A percentile compares a stretch with the other conserved stretches of the same genome.
These are phyloP conservation scores for Seira ritae DNA, from an alignment of 2,888 invertebrate species.

Conservation along the genomic window DNA sequence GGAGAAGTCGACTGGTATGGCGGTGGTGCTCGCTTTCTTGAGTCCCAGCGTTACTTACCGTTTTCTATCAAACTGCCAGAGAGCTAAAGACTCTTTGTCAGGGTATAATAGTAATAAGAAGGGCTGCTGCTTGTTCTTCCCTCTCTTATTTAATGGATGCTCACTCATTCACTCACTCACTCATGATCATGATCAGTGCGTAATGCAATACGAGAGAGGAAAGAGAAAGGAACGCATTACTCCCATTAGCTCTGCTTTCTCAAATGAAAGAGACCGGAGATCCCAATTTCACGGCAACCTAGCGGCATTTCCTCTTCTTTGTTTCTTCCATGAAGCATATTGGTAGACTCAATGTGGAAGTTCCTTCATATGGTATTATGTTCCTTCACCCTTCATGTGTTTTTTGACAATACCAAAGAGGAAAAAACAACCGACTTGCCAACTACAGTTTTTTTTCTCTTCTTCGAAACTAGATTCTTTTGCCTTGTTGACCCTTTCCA, in stretches of 20 bases:
- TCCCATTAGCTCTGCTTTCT: constrained; percentile 7
- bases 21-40: too few relatives aligned
- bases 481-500: neutral
- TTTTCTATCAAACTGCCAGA: neutral
- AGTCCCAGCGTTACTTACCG: too few relatives aligned
- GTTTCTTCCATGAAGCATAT: neutral
- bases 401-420: neutral
- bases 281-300: neutral
- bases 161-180: neutral
- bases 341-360: neutral
- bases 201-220: neutral
- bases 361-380: neutral
- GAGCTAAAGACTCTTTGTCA: neutral
- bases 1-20: neutral
- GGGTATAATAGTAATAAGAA: neutral
- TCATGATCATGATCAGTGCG: neutral
- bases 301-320: neutral
- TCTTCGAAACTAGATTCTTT: neutral
- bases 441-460: neutral
- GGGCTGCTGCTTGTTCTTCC: neutral
- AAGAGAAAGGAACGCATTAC: neutral
- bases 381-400: neutral
- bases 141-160: neutral
- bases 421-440: neutral
- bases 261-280: neutral